Evolutionary conservation across 2,888 invertebrate genomes (phyloP), one percentile per base, ranked within the genome.

Genomic region (Caenorhabditis imperialis): DNA sequence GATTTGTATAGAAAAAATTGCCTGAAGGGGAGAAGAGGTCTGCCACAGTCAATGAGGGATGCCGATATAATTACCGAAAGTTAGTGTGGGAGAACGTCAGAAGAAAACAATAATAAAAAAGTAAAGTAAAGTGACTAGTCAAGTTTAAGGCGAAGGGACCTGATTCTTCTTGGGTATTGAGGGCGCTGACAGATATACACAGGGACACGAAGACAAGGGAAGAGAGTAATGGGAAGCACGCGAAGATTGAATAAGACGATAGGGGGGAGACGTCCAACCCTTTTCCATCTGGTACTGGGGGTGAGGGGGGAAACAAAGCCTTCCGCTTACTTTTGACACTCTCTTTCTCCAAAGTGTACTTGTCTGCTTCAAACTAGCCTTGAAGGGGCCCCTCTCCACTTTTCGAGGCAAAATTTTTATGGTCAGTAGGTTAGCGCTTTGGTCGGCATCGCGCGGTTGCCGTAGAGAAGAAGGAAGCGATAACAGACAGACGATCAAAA

Each of bases 171-270:
- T 22, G 23, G 6, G 3, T 14, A 14, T 27, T 47, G 22, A 22
- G 30, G 27, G 16, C 57, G 40, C 12, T 40, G 40, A 63, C 54
- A 54, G 47, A 47, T 54, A 54, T 54, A 54, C 54, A 47, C 63
- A 58, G 38, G 22, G 37, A 30, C 53, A 53, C 60, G 50, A 61
- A 55, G 65, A 58, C 47, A 47, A 67, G 62, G n/a, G 45, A 61
- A 69, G 45, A 42, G 50, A 67, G 67, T 58, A 74, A 67, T 60
- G 58, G 58, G 40, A 30, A 74, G 67, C 61, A 58, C 54, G 65
- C 42, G 61, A 61, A 67, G 61, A 67, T 61, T 65, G 67, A 67
- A 74, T 61, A 61, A 67, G 55, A 57, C 57, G 74, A 74, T 61
- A 67, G 61, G 44, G 62, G 55, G 62, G 53, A 47, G 55, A 50